Evolutionary conservation across 2,113 vertebrate genomes (phyloP).

Genomic region (Colaptes auratus): DNA sequence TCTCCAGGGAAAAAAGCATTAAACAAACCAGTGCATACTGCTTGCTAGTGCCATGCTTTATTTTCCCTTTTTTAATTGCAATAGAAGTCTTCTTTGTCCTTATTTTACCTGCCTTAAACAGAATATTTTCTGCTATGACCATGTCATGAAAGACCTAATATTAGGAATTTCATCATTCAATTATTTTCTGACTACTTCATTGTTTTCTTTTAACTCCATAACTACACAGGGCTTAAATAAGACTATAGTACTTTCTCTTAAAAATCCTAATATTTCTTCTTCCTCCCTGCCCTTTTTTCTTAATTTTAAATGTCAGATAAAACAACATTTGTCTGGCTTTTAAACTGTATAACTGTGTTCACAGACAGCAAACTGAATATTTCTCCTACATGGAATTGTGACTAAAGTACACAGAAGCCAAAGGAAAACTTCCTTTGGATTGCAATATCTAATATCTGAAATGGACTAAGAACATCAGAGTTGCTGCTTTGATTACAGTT

Average conservation of each 20-base stretch:
- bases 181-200: neutral
- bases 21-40: neutral
- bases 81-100: neutral
- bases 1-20: neutral
- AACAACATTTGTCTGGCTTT: neutral
- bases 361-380: neutral
- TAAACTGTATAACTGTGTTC: neutral
- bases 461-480: neutral
- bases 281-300: rapidly evolving
- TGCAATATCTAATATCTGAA: neutral
- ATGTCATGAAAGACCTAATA: neutral
- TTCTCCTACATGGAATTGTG: neutral
- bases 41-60: neutral
- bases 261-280: neutral
- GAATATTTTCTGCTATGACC: neutral
- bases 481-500: neutral
- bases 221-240: neutral
- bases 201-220: neutral
- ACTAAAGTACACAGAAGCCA: rapidly evolving
- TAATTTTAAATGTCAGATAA: neutral
- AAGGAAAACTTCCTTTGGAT: neutral
- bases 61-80: neutral
- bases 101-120: neutral
- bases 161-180: neutral
- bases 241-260: neutral